Percentiles rank a stretch among this genome's conserved stretches.
These are phyloP conservation scores for Mayetiola destructor DNA, from an alignment of 2,888 invertebrate species.

Conservation along the genomic window DNA sequence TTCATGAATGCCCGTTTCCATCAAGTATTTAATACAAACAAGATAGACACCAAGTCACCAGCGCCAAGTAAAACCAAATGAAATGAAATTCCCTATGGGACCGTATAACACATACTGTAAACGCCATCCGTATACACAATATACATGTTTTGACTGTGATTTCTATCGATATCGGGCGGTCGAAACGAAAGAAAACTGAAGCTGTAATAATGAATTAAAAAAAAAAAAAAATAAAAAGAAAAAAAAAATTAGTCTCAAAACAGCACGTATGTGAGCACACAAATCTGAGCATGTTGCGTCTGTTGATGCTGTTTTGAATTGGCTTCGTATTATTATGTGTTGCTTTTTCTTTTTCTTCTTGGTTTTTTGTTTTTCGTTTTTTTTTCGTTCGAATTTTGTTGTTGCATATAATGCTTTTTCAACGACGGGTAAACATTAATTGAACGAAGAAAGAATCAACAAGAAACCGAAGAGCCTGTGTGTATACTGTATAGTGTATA, in stretches of 20 bases:
- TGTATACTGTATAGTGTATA: too few relatives aligned
- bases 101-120: background rate
- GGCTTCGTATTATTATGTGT: background rate
- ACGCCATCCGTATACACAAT: too few relatives aligned
- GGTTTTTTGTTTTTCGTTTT: too few relatives aligned
- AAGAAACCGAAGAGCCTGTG: too few relatives aligned
- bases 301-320: background rate
- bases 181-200: too few relatives aligned
- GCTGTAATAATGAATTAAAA: background rate
- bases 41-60: slow-evolving; percentile 12
- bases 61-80: slow-evolving; percentile 6
- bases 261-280: too few relatives aligned
- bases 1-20: background rate
- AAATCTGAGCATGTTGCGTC: slow-evolving; percentile 1
- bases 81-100: background rate
- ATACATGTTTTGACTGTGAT: too few relatives aligned
- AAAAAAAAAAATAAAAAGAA: background rate
- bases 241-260: too few relatives aligned
- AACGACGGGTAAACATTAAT: slow-evolving; percentile 8
- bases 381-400: background rate
- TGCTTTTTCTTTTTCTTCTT: too few relatives aligned
- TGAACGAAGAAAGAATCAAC: slow-evolving; percentile 12
- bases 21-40: background rate
- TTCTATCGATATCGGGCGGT: too few relatives aligned
- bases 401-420: slow-evolving; percentile 6